Conservation (phyloP, 2,113 vertebrate genomes). For the Periophthalmodon schlosseri region DNA sequence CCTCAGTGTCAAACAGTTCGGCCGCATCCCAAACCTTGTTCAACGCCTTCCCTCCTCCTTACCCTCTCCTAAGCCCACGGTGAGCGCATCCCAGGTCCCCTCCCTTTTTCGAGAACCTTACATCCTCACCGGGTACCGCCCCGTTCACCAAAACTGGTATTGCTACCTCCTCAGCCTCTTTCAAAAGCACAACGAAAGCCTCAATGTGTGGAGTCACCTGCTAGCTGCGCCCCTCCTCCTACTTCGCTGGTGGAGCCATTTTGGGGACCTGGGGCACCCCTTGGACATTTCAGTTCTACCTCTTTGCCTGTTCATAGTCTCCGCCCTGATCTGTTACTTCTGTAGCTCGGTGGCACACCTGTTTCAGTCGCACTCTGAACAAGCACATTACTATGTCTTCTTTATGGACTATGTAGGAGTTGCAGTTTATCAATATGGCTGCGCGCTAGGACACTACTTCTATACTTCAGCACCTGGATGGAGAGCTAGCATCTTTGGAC, state of each 20-base stretch:
- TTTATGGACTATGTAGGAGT: constrained; percentile 93
- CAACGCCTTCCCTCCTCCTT: constrained; percentile 76
- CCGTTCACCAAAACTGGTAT: constrained; percentile 83
- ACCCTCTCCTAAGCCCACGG: constrained; percentile 74
- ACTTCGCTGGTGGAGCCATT: constrained; percentile 82
- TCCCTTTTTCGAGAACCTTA: constrained; percentile 90
- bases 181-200: constrained; percentile 90
- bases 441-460: constrained; percentile 88
- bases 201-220: constrained; percentile 94
- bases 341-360: constrained; percentile 91
- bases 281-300: constrained; percentile 75
- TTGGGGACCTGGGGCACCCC: constrained; percentile 66
- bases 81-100: constrained; percentile 82
- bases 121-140: constrained; percentile 87
- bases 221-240: constrained; percentile 81
- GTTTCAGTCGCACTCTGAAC: constrained; percentile 88
- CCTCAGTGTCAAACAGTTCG: constrained; percentile 81
- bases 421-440: constrained; percentile 89
- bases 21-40: constrained; percentile 78
- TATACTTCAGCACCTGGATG: constrained; percentile 85
- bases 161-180: constrained; percentile 92
- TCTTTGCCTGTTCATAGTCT: constrained; percentile 82
- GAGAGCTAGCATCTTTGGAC: constrained; percentile 79
- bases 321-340: constrained; percentile 83
- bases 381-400: constrained; percentile 90